phyloP scores from a whole-genome alignment of 2,797 vertebrate species.

The Falco cherrug region DNA sequence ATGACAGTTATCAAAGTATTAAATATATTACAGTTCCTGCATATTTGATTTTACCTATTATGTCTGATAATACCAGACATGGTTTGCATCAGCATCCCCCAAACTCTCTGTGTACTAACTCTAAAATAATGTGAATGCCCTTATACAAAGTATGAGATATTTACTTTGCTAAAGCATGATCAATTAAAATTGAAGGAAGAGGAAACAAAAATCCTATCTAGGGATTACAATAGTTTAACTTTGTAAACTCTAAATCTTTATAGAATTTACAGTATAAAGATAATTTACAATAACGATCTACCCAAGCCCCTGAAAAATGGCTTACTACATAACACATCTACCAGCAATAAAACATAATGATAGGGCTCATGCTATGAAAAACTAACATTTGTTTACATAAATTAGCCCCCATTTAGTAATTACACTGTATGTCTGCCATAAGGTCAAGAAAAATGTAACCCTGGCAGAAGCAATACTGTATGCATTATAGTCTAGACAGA shows the following conservation, averaged over 20 bases:
- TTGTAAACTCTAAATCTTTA: neutral
- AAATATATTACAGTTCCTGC: neutral
- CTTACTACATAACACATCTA: neutral
- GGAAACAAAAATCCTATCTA: neutral
- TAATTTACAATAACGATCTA: neutral
- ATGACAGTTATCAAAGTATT: neutral
- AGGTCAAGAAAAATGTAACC: slow-evolving; percentile 65
- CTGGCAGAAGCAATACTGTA: slow-evolving; percentile 6
- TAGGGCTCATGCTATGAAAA: neutral
- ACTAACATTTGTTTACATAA: slow-evolving; percentile 61
- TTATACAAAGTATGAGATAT: neutral
- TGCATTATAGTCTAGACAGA: slow-evolving; percentile 32
- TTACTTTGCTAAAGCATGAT: neutral
- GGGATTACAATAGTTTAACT: neutral
- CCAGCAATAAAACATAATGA: slow-evolving; percentile 12
- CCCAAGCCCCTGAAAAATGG: slow-evolving; percentile 1
- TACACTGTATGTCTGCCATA: slow-evolving; percentile 48
- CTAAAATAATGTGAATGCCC: neutral
- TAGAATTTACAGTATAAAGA: neutral
- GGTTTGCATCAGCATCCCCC: neutral
- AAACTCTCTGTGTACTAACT: neutral
- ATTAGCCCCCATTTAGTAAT: slow-evolving; percentile 70
- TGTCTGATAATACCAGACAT: neutral
- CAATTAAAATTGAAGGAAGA: neutral
- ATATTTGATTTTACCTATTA: neutral